Base-by-base conservation (phyloP, 2,113 vertebrate species). In the Ctenodactylus gundi region DNA sequence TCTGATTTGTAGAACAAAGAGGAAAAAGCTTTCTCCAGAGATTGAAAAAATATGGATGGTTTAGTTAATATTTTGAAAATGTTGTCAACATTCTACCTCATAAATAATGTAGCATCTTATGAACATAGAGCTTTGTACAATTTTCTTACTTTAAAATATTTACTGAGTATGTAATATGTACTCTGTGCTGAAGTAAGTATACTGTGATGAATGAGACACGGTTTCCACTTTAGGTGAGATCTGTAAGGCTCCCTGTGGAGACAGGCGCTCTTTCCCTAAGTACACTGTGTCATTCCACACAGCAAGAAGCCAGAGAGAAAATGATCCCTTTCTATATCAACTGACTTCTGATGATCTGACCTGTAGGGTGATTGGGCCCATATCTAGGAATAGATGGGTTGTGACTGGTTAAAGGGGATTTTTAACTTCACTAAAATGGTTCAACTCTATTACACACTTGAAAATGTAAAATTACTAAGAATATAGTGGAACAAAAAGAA, bases 1-100 rank as follows among this genome's bases (percentile, higher is more conserved):
- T 64, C 41, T 92, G 49, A 78, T 57, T 83, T 77, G 31, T 73
- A 41, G 15, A 68, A 57, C 75, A 46, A 68, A 89, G 44, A 85
- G 18, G 53, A 27, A 77, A 91, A 55, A 76, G 65, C 41, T 49
- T 9, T 57, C n/a, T 57, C 34, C 78, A 75, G 36, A 67, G 10
- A 3, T 8, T 83, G 44, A 62, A 13, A 90, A 21, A n/a, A 93
- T 53, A 58, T 13, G 25, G 13, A 3, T 18, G 12, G 58, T 78
- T 29, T 39, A 25, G 49, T 78, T 73, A 57, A 23, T 39, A 62
- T 23, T 70, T 89, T 72, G 39, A 77, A 83, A 91, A 51, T 0
- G 1, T 29, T n/a, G 21, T 76, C 77, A 75, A 14, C 12, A 36
- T 21, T 57, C 14, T 53, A 8, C 4, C 1, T 91, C 2, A n/a